Percentiles rank a stretch among this genome's conserved stretches.
Conservation (phyloP, 2,113 vertebrate species). For the Sinocyclocheilus anophthalmus region DNA sequence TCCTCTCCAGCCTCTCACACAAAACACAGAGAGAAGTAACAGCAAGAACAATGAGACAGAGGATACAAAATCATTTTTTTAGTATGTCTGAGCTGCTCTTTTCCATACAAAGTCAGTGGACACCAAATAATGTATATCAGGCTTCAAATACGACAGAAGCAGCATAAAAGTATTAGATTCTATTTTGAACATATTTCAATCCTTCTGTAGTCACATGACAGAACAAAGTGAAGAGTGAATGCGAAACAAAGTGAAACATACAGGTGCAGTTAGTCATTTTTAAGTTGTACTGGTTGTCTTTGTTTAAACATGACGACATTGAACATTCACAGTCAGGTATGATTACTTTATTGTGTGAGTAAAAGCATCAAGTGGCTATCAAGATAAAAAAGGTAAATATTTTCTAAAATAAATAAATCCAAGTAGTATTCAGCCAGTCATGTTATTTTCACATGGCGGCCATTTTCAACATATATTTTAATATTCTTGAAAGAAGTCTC, state of each 20-base stretch:
- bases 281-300: background rate
- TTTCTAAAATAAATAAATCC: background rate
- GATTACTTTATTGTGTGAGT: background rate
- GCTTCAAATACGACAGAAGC: background rate
- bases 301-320: background rate
- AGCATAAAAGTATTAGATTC: background rate
- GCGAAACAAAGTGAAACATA: too few relatives aligned
- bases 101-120: too few relatives aligned
- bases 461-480: too few relatives aligned
- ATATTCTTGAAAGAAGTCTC: too few relatives aligned
- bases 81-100: background rate
- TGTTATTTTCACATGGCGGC: too few relatives aligned
- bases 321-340: background rate
- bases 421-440: background rate
- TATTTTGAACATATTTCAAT: background rate
- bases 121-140: too few relatives aligned
- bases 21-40: slow-evolving; percentile 17
- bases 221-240: too few relatives aligned
- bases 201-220: too few relatives aligned
- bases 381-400: background rate
- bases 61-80: background rate
- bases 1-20: slow-evolving; percentile 50
- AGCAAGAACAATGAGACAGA: background rate
- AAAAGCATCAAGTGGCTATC: background rate
- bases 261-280: too few relatives aligned